Percentiles rank a stretch among this genome's conserved stretches.
Evolutionary conservation across 2,113 vertebrate species (phyloP).

Genomic region (Turnix velox): DNA sequence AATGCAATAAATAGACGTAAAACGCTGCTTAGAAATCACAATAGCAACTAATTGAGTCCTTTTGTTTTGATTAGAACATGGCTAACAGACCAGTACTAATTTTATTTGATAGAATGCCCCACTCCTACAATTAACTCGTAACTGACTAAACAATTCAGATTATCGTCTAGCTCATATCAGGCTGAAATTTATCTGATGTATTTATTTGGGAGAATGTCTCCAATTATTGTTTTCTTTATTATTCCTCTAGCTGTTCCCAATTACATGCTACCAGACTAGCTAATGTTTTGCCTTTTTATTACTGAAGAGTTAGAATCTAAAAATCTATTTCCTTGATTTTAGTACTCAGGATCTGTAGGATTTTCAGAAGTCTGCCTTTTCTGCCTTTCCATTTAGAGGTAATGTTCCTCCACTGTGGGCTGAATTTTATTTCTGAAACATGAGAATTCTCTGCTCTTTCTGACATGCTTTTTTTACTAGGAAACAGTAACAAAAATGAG

Average conservation of each 20-base stretch:
- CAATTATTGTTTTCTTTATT: not conserved
- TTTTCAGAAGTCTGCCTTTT: not conserved
- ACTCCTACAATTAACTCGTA: constrained; percentile 22
- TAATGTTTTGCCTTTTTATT: not conserved
- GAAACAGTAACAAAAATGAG: not conserved
- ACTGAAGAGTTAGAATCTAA: not conserved
- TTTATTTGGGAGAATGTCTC: not conserved
- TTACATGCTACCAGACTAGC: not conserved
- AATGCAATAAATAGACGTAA: not conserved
- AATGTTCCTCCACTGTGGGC: not conserved
- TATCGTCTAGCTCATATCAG: not conserved
- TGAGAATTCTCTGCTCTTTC: not conserved
- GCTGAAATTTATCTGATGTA: not conserved
- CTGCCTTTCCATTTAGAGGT: not conserved
- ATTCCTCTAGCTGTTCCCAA: not conserved
- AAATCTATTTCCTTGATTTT: not conserved
- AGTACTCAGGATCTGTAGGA: not conserved
- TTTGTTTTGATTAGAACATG: not conserved
- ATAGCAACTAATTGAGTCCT: not conserved
- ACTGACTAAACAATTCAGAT: not conserved
- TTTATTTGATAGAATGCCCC: not conserved
- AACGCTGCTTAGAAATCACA: not conserved
- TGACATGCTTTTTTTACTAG: not conserved
- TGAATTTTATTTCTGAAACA: not conserved
- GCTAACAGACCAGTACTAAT: constrained; percentile 1